phyloP scores from a whole-genome alignment of 2,797 vertebrate species.

The Catamblyrhynchus diadema region DNA sequence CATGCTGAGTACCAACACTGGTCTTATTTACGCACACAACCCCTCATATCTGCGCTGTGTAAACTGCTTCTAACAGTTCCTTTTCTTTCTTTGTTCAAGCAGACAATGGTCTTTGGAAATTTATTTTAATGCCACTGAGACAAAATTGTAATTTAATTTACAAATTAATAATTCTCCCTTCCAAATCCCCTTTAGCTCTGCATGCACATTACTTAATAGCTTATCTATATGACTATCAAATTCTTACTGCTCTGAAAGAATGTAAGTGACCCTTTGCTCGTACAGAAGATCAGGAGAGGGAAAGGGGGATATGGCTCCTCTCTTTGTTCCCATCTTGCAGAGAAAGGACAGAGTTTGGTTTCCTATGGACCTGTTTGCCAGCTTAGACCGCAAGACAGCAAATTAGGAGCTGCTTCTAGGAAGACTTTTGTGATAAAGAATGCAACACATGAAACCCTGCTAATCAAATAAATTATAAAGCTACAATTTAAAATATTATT shows the following conservation, averaged over 20 bases:
- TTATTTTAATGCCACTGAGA: neutral
- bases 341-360: neutral
- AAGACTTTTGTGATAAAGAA: neutral
- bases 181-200: neutral
- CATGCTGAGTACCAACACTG: neutral
- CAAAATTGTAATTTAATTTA: slow-evolving; percentile 33
- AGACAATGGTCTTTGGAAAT: slow-evolving; percentile 24
- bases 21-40: neutral
- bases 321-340: neutral
- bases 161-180: slow-evolving; percentile 24
- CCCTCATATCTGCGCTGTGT: neutral
- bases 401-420: neutral
- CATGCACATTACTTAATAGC: neutral
- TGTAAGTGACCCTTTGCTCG: neutral
- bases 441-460: neutral
- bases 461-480: neutral
- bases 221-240: neutral
- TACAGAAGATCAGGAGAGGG: neutral
- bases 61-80: slow-evolving; percentile 14
- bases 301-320: neutral
- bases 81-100: slow-evolving; percentile 12
- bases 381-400: neutral
- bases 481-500: neutral
- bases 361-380: neutral
- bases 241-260: neutral